phyloP scores from a whole-genome alignment of 2,113 vertebrate genomes.

The Erpornis zantholeuca region DNA sequence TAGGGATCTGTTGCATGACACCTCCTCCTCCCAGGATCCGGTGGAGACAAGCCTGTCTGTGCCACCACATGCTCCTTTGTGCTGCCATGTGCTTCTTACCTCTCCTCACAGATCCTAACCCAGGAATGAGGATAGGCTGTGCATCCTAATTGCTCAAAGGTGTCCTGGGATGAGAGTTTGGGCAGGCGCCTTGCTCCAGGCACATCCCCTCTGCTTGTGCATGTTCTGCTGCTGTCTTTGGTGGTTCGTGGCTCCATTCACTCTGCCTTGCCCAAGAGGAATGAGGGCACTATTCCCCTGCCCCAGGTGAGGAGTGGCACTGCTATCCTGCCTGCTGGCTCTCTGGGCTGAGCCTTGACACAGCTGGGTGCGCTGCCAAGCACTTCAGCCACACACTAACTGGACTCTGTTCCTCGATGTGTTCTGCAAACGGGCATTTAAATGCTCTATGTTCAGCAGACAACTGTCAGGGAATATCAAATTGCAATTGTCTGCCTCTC shows the following conservation, averaged over 20 bases:
- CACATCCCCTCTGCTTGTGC: neutral
- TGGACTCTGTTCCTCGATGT: rapidly evolving
- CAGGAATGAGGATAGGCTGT: neutral
- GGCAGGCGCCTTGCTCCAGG: neutral
- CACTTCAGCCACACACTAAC: neutral
- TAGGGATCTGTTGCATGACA: no score
- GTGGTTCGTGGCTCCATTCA: neutral
- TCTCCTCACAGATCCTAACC: neutral
- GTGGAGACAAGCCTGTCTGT: no score
- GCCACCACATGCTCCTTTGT: no score
- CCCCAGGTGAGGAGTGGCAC: neutral
- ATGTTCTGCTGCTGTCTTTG: neutral
- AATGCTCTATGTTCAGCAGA: neutral
- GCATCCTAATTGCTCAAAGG: neutral
- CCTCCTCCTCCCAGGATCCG: no score
- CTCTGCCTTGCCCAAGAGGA: neutral
- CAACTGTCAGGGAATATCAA: conserved; percentile 28
- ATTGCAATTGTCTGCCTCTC: neutral
- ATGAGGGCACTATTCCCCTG: neutral
- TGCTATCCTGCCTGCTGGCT: neutral
- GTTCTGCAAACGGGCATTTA: neutral
- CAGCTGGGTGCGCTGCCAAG: neutral
- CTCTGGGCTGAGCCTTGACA: neutral
- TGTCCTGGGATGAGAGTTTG: neutral
- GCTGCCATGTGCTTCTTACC: no score